Percentiles rank a stretch among this genome's conserved stretches.
Evolutionary conservation across 2,797 vertebrate genomes (phyloP).

Genomic region (Gymnoscopelus microlampas): DNA sequence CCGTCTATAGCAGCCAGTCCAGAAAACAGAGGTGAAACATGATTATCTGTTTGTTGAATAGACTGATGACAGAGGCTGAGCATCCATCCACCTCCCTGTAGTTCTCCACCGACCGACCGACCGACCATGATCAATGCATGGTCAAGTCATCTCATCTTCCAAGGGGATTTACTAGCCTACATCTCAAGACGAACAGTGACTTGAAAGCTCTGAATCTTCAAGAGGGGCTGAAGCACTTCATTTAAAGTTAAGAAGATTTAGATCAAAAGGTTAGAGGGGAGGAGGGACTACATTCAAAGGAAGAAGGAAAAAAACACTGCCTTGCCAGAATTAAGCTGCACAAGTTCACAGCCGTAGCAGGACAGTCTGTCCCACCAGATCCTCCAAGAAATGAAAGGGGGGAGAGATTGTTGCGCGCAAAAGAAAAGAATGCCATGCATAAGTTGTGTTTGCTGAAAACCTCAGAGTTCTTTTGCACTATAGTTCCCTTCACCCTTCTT

Average conservation of each 20-base stretch:
- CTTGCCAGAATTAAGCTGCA: constrained; percentile 76
- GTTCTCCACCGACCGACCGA: too few species aligned
- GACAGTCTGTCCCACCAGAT: constrained; percentile 75
- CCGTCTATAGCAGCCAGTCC: too few species aligned
- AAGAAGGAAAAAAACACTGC: constrained; percentile 56
- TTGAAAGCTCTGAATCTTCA: constrained; percentile 80
- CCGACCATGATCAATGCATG: constrained; percentile 28
- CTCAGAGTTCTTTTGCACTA: constrained; percentile 51
- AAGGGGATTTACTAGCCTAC: constrained; percentile 68
- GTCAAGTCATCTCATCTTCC: constrained; percentile 58
- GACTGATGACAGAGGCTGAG: constrained; percentile 26
- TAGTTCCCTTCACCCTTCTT: constrained; percentile 15
- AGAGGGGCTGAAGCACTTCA: constrained; percentile 81
- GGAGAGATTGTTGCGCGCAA: constrained; percentile 59
- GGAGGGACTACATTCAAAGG: constrained; percentile 73
- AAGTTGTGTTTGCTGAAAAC: constrained; percentile 70
- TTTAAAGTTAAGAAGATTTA: constrained; percentile 88
- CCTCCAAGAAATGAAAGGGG: constrained; percentile 73
- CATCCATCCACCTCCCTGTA: background rate
- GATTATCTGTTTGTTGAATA: constrained; percentile 19
- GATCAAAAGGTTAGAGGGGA: constrained; percentile 82
- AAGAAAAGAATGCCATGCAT: constrained; percentile 59
- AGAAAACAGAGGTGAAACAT: constrained; percentile 4
- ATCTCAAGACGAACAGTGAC: constrained; percentile 78
- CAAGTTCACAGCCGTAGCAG: constrained; percentile 79